phyloP scores from a whole-genome alignment of 2,113 vertebrate species.

The Xiphorhynchus elegans region DNA sequence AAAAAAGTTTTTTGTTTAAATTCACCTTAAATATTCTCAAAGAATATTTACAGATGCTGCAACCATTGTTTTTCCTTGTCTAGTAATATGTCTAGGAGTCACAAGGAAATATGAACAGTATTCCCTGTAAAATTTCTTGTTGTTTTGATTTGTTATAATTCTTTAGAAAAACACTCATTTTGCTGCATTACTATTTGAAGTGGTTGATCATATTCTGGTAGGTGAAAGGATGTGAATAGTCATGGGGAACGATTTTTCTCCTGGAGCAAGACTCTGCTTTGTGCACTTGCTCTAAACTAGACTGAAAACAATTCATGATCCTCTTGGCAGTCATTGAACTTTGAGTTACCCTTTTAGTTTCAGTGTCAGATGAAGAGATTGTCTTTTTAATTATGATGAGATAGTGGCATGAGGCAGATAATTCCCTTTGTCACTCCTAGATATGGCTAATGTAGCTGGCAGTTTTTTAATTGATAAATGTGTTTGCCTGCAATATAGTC shows the following conservation, averaged over 20 bases:
- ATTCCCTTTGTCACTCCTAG: not conserved
- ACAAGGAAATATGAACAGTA: not conserved
- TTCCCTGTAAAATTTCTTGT: not conserved
- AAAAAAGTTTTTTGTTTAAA: not conserved
- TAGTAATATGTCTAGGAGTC: not conserved
- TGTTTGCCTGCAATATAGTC: not conserved
- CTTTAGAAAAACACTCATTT: not conserved
- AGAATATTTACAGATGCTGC: not conserved
- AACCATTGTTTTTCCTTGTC: not conserved
- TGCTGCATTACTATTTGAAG: not conserved
- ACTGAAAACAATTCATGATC: not conserved
- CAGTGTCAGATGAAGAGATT: not conserved
- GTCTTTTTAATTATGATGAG: not conserved
- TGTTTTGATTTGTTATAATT: not conserved
- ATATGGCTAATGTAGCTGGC: not conserved
- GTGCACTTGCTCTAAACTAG: not conserved
- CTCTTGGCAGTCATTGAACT: not conserved
- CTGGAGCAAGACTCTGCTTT: not conserved
- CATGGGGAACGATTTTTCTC: not conserved
- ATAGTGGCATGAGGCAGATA: not conserved
- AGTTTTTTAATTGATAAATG: not conserved
- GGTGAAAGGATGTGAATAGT: not conserved
- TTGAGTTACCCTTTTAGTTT: not conserved
- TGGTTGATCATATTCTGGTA: not conserved
- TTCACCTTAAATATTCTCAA: not conserved